phyloP scores from a whole-genome alignment of 2,888 invertebrate genomes.

The Trilocha varians region DNA sequence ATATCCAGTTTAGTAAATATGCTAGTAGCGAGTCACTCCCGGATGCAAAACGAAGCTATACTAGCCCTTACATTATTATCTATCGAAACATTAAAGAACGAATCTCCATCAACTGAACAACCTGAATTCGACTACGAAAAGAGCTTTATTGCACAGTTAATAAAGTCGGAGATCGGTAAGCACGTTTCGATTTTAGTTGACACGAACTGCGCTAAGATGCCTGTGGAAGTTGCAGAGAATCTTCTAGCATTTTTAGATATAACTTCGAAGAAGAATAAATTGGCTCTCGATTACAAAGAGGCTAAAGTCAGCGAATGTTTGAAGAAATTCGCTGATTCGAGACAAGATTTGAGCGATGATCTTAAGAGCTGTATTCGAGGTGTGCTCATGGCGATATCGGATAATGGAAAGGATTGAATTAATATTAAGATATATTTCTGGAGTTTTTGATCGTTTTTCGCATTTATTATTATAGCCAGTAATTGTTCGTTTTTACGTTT shows the following conservation, averaged over 20 bases:
- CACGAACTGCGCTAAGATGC: conserved; percentile 60
- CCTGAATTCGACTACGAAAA: conserved; percentile 35
- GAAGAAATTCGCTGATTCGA: conserved; percentile 40
- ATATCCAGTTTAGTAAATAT: conserved; percentile 85
- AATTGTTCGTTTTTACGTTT: too few relatives aligned
- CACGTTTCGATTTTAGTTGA: conserved; percentile 62
- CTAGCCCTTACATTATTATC: conserved; percentile 79
- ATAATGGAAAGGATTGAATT: conserved; percentile 18
- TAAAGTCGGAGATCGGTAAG: conserved; percentile 68
- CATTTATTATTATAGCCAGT: not conserved
- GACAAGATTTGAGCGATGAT: conserved; percentile 43
- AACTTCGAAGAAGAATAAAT: conserved; percentile 45
- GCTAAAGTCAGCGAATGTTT: conserved; percentile 44
- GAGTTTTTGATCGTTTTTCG: not conserved
- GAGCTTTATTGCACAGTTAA: conserved; percentile 41
- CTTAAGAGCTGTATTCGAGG: conserved; percentile 32
- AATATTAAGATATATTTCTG: not conserved
- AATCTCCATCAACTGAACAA: conserved; percentile 17
- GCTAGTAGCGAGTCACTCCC: conserved; percentile 85
- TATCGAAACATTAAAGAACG: conserved; percentile 35
- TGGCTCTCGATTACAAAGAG: conserved; percentile 46
- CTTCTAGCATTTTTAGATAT: conserved; percentile 60
- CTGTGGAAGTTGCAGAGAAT: conserved; percentile 65
- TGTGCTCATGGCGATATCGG: conserved; percentile 31
- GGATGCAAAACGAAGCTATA: conserved; percentile 91